Conservation (phyloP, 37 sponge, comb jelly and placozoan species). For the Oscarella lobularis region DNA sequence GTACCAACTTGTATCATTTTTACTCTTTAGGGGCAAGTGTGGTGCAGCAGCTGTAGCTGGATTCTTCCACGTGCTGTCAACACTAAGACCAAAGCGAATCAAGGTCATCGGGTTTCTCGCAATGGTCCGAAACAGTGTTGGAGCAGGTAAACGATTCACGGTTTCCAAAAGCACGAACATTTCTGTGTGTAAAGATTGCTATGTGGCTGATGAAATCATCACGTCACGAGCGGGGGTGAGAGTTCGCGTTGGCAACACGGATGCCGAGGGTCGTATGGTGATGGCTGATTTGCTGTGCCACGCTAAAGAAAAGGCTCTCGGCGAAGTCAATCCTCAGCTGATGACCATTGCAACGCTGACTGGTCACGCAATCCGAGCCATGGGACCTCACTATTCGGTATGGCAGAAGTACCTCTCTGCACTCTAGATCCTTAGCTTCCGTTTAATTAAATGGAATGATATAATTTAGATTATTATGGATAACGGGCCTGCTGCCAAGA, state of each 20-base stretch:
- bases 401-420: no score
- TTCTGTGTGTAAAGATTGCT: conserved; percentile 22
- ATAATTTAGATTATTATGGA: conserved; percentile 20
- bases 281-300: conserved; percentile 27
- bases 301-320: conserved; percentile 25
- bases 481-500: conserved; percentile 18
- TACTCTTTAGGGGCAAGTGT: conserved; percentile 30
- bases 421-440: background rate
- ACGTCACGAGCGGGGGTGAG: conserved; percentile 29
- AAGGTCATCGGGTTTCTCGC: conserved; percentile 21
- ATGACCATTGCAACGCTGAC: conserved; percentile 34
- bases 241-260: conserved; percentile 32
- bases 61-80: conserved; percentile 25
- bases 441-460: background rate
- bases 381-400: conserved; percentile 34
- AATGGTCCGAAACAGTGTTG: conserved; percentile 37
- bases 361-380: conserved; percentile 27
- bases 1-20: background rate
- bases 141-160: no score
- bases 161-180: no score
- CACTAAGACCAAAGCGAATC: conserved; percentile 17
- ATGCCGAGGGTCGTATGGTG: conserved; percentile 39
- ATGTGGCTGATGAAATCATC: conserved; percentile 43
- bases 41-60: conserved; percentile 47
- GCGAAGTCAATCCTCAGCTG: conserved; percentile 15